These are phyloP conservation scores for Chaetodon trifasciatus DNA, from an alignment of 2,797 vertebrate species.

Conservation along the genomic window DNA sequence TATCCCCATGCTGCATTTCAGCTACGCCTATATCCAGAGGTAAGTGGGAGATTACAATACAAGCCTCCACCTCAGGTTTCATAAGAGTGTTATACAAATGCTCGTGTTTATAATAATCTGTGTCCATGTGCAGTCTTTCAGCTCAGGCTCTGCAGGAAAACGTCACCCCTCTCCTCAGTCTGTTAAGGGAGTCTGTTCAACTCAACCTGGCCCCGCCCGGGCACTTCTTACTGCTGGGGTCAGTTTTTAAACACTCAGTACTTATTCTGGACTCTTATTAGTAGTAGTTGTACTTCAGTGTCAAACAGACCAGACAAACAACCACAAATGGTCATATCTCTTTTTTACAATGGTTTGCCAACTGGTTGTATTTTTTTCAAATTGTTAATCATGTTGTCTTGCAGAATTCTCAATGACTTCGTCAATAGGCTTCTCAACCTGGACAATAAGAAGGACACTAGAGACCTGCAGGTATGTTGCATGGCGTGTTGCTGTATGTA, in stretches of 20 bases:
- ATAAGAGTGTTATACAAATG: background rate
- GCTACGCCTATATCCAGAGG: constrained; percentile 93
- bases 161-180: constrained; percentile 87
- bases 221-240: constrained; percentile 96
- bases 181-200: constrained; percentile 94
- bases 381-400: constrained; percentile 4
- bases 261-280: background rate
- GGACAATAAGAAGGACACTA: constrained; percentile 95
- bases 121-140: constrained; percentile 84
- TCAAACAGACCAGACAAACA: background rate
- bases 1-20: constrained; percentile 95
- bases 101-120: background rate
- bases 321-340: background rate
- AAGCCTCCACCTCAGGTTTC: background rate
- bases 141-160: constrained; percentile 92
- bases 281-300: background rate
- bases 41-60: constrained; percentile 79
- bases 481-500: background rate
- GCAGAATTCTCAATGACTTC: constrained; percentile 95
- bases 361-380: background rate
- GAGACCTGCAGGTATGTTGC: constrained; percentile 92
- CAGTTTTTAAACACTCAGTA: constrained; percentile 47
- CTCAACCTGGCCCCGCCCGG: constrained; percentile 94
- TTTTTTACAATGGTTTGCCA: background rate
- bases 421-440: constrained; percentile 92